A percentile compares a stretch with the other conserved stretches of the same genome.
These are phyloP conservation scores for Cygnus olor DNA, from an alignment of 2,797 vertebrate species.

Conservation along the genomic window DNA sequence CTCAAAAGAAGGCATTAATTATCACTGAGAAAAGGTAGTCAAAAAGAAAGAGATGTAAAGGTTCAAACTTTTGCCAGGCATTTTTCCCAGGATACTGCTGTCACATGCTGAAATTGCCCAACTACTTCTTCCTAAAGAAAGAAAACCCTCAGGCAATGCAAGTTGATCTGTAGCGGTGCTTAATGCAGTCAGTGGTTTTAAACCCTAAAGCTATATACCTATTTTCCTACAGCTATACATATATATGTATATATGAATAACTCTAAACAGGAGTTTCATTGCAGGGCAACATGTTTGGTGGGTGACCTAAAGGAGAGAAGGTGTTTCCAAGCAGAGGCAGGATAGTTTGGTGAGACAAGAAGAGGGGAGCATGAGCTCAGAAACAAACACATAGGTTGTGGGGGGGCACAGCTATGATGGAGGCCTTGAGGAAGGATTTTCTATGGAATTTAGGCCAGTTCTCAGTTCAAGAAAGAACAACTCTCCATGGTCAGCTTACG, in stretches of 20 bases:
- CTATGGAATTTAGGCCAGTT: not conserved
- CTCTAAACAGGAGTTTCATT: not conserved
- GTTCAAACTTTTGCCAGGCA: not conserved
- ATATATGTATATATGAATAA: too few species aligned
- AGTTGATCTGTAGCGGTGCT: not conserved
- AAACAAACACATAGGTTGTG: not conserved
- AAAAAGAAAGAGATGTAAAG: not conserved
- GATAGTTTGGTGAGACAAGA: not conserved
- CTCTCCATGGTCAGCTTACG: not conserved
- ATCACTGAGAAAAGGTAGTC: not conserved
- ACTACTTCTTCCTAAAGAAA: not conserved
- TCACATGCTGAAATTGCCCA: not conserved
- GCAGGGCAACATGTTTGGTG: not conserved
- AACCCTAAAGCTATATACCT: not conserved
- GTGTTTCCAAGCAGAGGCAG: not conserved
- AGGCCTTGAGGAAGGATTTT: not conserved
- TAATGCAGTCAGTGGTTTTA: not conserved
- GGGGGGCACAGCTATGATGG: not conserved
- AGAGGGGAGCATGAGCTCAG: not conserved
- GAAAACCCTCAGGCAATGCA: not conserved
- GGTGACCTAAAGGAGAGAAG: not conserved
- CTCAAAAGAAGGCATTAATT: not conserved
- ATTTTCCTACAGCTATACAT: not conserved
- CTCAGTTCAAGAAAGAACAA: not conserved
- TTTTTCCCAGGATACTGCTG: not conserved